phyloP scores from a whole-genome alignment of 2,888 invertebrate species.

The Phania funesta region DNA sequence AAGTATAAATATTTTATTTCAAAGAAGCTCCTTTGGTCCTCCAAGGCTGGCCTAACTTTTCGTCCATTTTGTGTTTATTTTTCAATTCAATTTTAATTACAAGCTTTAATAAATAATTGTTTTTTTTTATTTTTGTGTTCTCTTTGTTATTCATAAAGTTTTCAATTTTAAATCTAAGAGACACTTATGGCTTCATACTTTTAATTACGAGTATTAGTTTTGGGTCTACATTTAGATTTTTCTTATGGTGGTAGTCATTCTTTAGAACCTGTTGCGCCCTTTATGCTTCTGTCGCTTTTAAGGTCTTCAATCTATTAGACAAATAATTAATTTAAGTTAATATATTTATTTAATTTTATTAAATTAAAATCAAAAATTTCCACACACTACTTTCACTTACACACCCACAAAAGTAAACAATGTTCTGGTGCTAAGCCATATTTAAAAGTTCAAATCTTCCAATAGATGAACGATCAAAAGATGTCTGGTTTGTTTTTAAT shows the following conservation, averaged over 20 bases:
- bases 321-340: slow-evolving; percentile 64
- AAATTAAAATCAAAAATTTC: slow-evolving; percentile 27
- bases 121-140: slow-evolving; percentile 35
- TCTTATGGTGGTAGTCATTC: slow-evolving; percentile 54
- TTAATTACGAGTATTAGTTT: slow-evolving; percentile 17
- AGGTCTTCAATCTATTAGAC: slow-evolving; percentile 26
- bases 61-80: slow-evolving; percentile 47
- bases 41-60: slow-evolving; percentile 55
- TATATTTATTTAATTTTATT: slow-evolving; percentile 42
- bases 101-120: slow-evolving; percentile 59
- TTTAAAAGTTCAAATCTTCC: slow-evolving; percentile 71
- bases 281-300: neutral
- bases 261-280: neutral
- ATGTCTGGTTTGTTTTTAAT: slow-evolving; percentile 50
- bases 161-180: slow-evolving; percentile 25
- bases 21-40: slow-evolving; percentile 13
- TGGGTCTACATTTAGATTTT: slow-evolving; percentile 57
- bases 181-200: slow-evolving; percentile 44
- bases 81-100: slow-evolving; percentile 59
- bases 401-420: slow-evolving; percentile 26
- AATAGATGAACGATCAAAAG: slow-evolving; percentile 35
- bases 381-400: neutral
- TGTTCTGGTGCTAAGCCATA: slow-evolving; percentile 76
- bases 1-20: slow-evolving; percentile 36
- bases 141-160: neutral